Base-by-base conservation (phyloP, 1,140 invertebrate species). In the Diachasmimorpha longicaudata region DNA sequence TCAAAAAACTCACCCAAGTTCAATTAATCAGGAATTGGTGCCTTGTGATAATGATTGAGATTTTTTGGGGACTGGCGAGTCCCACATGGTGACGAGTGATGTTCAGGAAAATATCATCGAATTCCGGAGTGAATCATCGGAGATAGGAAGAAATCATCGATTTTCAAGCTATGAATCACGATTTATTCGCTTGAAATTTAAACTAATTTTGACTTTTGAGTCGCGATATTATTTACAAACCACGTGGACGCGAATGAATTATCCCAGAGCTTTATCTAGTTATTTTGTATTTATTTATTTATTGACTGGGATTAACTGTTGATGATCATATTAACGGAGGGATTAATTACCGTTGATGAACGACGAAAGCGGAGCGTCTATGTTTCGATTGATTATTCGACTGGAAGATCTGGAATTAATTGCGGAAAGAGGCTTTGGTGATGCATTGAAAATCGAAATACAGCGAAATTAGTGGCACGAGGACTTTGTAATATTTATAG, bases 401-500 rank as follows among this genome's bases (percentile, higher is more conserved):
- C 13, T 42, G 39, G 9, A 42, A 9, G 9, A 3, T 42, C 9
- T 42, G 9, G 39, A 11, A 13, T 42, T 42, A 42, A 42, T 42
- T 42, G 13, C 4, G 39, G 39, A 9, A 42, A 42, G 39, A 42
- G 9, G 13, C 3, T 16, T 39, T 42, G 37, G 25, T 63, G 36
- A 73, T 58, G 39, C 39, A 73, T 73, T 42, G 48, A 19, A 25
- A 48, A 55, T 71, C 25, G 52, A 63, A 73, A 73, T 14, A 36
- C 52, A 4, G 36, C 46, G 36, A 73, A 72, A 74, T 48, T 68
- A 42, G 68, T 70, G 68, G 74, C 68, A 76, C 69, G 67, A 70
- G 75, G 70, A 71, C 75, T 76, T 52, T 11, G 42, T 36, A 63
- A 46, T 73, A 73, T 73, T 73, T 73, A 73, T 73, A 73, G 71